Conservation (phyloP, 2,113 vertebrate genomes). For the Fregetta grallaria region DNA sequence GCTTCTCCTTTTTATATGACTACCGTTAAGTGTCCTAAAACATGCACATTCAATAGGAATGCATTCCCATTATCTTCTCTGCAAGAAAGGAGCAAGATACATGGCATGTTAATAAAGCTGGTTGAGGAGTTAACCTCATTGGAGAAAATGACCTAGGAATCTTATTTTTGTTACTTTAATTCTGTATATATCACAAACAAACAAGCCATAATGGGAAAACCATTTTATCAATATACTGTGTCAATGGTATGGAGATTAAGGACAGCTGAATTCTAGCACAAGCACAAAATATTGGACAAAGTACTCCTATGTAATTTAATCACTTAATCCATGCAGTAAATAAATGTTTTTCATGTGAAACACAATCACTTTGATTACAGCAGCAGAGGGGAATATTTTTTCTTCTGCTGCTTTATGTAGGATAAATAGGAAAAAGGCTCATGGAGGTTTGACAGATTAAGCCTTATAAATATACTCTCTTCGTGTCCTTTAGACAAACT, state of each 20-base stretch:
- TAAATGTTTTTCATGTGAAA: conserved; percentile 25
- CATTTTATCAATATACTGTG: neutral
- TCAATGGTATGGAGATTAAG: conserved; percentile 32
- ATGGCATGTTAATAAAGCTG: neutral
- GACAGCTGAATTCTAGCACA: neutral
- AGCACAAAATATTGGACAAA: neutral
- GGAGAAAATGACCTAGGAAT: neutral
- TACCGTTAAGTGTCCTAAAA: neutral
- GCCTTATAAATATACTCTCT: neutral
- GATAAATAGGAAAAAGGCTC: neutral
- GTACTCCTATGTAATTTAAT: neutral
- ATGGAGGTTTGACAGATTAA: neutral
- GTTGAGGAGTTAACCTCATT: neutral
- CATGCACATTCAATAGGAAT: neutral
- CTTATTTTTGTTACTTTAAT: neutral
- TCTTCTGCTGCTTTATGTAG: neutral
- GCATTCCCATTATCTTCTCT: neutral
- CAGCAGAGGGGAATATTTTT: neutral
- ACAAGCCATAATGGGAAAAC: neutral
- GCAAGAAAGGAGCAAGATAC: neutral
- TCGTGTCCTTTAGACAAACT: neutral
- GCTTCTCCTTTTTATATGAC: neutral
- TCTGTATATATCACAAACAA: neutral
- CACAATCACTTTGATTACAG: neutral
- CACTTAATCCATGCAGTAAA: conserved; percentile 40